A percentile compares a stretch with the other conserved stretches of the same genome.
phyloP scores from a whole-genome alignment of 64 coral and sea anemone species.

The Hydrozoanthus tunicans region DNA sequence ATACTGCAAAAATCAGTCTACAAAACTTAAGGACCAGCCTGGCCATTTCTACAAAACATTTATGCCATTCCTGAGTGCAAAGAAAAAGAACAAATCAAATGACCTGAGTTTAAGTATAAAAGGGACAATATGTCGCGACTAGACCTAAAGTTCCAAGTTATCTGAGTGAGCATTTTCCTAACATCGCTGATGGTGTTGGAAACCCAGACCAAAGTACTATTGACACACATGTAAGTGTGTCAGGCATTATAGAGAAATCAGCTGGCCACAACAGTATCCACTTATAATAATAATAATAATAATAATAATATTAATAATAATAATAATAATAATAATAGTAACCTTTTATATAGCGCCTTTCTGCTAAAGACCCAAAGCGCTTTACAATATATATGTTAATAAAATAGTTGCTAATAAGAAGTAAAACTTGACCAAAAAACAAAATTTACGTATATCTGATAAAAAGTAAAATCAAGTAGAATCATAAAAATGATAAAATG shows the following conservation, averaged over 20 bases:
- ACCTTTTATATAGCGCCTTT: no score
- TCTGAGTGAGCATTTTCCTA: conserved; percentile 34
- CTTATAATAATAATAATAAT: background rate
- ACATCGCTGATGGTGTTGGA: conserved; percentile 34
- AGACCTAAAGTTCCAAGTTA: conserved; percentile 46
- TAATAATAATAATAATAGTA: no score
- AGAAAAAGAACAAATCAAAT: conserved; percentile 1
- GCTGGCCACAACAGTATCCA: conserved; percentile 18
- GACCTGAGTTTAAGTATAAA: conserved; percentile 27
- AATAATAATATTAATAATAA: no score
- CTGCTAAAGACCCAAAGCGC: no score
- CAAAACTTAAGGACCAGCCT: conserved; percentile 14
- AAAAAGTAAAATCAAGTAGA: no score
- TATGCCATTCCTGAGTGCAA: conserved; percentile 21
- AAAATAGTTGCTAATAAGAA: no score
- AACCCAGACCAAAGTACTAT: conserved; percentile 7
- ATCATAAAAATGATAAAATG: no score
- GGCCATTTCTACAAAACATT: conserved; percentile 48
- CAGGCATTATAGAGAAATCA: conserved; percentile 34
- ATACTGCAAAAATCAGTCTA: conserved; percentile 33
- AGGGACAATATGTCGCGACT: conserved; percentile 47
- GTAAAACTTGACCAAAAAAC: no score
- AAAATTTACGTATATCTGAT: no score
- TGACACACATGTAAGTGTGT: conserved; percentile 41
- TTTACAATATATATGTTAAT: no score